Evolutionary conservation across 2,113 vertebrate species (phyloP), one percentile per base, ranked within the genome.

Genomic region (Atlantisia rogersi): DNA sequence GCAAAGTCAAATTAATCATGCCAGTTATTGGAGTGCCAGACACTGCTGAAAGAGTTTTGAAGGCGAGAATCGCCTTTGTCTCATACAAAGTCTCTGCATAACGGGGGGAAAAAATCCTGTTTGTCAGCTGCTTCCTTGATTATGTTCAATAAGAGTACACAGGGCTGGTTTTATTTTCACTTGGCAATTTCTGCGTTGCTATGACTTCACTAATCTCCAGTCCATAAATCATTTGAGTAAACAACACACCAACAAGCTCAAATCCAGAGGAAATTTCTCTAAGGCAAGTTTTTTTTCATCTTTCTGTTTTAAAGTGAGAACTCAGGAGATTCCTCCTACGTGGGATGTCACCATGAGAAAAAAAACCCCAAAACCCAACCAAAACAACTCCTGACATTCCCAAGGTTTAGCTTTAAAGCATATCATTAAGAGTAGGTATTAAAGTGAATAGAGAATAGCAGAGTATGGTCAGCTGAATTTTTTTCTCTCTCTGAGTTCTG

Each of bases 211-310:
- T 93, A 96, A 95, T 97, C 97, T 97, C 87, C 78, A 93, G 71
- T 91, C 96, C 92, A 96, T 92, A 92, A 97, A 95, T 97, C 95
- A 95, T 96, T 97, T 97, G 92, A 97, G 90, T 93, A 96, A 97
- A 97, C 95, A 97, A 95, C 85, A 90, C 83, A 93, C 91, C 95
- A 95, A 82, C 91, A 94, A 95, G 60, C 94, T 92, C 85, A 95
- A 93, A 95, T 97, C 88, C 92, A 90, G 82, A 44, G 50, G 79
- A 95, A 96, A 96, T 96, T 92, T 97, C 95, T 95, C 83, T 73
- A 93, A 95, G 87, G 88, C 85, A 70, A 95, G 50, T 18, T 95
- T 96, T 97, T 95, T 95, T 95, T 95, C 84, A 74, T 97, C 76
- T 95, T 87, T 94, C 90, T 84, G 4, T 90, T 95, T 92, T 94